phyloP scores from a whole-genome alignment of 2,797 vertebrate species.

The Sebastiscus albofasciatus region DNA sequence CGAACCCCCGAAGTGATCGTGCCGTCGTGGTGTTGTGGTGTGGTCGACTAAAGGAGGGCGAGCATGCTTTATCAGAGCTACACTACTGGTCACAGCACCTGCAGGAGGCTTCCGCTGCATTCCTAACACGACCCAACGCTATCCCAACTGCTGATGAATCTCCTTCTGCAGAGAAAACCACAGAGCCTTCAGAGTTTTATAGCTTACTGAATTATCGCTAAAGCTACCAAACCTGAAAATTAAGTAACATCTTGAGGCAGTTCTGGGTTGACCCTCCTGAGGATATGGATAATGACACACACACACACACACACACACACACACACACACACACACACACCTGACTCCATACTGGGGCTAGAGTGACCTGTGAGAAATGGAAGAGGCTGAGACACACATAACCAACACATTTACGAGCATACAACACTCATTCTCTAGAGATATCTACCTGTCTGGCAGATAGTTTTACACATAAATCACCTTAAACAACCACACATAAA shows the following conservation, averaged over 20 bases:
- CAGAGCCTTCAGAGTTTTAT: constrained; percentile 32
- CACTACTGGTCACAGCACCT: constrained; percentile 65
- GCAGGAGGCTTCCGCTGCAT: constrained; percentile 45
- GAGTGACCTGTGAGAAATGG: constrained; percentile 31
- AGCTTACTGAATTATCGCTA: constrained; percentile 40
- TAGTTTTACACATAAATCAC: constrained; percentile 57
- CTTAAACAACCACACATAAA: constrained; percentile 45
- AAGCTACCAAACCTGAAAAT: constrained; percentile 61
- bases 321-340: neutral
- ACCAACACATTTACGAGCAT: constrained; percentile 17
- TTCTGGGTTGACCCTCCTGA: constrained; percentile 66
- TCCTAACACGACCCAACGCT: constrained; percentile 4
- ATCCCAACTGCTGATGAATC: constrained; percentile 6
- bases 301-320: constrained; percentile 1
- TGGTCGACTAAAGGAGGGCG: constrained; percentile 36
- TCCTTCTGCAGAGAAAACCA: constrained; percentile 30
- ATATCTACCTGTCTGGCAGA: constrained; percentile 74
- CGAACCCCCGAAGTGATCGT: constrained; percentile 50
- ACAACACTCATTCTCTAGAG: constrained; percentile 16
- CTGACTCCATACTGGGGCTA: constrained; percentile 5
- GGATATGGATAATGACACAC: constrained; percentile 50
- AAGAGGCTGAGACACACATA: constrained; percentile 26
- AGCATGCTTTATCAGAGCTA: constrained; percentile 67
- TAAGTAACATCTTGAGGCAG: constrained; percentile 54
- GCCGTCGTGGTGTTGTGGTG: constrained; percentile 36